These are phyloP conservation scores for Atrina japonica DNA, from an alignment of 2,888 invertebrate genomes.

Conservation along the genomic window DNA sequence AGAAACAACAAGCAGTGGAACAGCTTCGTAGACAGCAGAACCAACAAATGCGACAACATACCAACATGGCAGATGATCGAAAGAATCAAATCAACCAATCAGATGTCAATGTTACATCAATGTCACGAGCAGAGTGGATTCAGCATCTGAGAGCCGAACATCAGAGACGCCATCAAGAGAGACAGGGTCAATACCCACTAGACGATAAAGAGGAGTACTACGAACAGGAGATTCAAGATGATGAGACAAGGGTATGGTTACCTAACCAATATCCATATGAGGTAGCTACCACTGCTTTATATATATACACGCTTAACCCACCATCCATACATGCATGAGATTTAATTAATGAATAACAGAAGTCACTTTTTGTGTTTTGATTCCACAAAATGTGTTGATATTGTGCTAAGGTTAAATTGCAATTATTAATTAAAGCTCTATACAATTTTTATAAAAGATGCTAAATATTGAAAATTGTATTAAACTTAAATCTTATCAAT, in stretches of 20 bases:
- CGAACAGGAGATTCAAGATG: slow-evolving; percentile 71
- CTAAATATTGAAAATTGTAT: no score
- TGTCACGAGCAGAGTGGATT: slow-evolving; percentile 80
- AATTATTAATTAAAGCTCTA: no score
- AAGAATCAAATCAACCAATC: neutral
- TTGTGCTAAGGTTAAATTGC: no score
- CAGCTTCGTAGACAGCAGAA: slow-evolving; percentile 2
- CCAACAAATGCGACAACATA: neutral
- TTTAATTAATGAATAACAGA: no score
- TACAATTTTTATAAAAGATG: no score
- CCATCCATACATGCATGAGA: neutral
- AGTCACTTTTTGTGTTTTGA: no score
- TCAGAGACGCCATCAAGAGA: slow-evolving; percentile 84
- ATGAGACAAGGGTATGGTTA: slow-evolving; percentile 63
- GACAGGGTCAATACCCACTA: slow-evolving; percentile 84
- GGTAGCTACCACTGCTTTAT: neutral
- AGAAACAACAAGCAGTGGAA: slow-evolving; percentile 7
- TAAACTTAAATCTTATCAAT: no score
- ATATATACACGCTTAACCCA: neutral
- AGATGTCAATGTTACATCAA: slow-evolving; percentile 28
- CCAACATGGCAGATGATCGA: neutral
- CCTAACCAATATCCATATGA: slow-evolving; percentile 3
- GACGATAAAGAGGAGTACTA: slow-evolving; percentile 82
- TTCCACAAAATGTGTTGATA: no score
- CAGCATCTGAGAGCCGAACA: slow-evolving; percentile 83